Evolutionary conservation across 64 coral and sea anemone genomes (phyloP).

Genomic region (Stichodactyla helianthus): DNA sequence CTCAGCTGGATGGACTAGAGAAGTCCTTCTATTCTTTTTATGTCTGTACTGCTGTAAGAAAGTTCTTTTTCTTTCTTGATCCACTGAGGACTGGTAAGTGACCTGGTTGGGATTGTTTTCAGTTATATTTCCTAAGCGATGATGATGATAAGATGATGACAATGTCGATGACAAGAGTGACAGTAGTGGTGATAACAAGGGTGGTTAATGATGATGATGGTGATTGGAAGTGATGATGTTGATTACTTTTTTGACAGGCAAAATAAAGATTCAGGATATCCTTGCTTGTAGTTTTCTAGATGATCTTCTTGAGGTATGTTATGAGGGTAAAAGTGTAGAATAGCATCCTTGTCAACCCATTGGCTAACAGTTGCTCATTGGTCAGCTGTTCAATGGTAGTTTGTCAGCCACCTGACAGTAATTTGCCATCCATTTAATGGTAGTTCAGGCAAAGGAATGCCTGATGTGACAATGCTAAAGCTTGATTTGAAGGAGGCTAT

Average conservation of each 20-base stretch:
- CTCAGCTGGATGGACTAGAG: slow-evolving; percentile 91
- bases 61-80: slow-evolving; percentile 99
- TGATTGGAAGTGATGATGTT: neutral
- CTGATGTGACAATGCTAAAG: too few relatives aligned
- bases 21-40: slow-evolving; percentile 99
- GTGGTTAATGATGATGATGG: neutral
- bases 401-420: too few relatives aligned
- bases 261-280: slow-evolving; percentile 99
- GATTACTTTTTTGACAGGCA: slow-evolving; percentile 36
- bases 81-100: slow-evolving; percentile 91
- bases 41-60: slow-evolving; percentile 96
- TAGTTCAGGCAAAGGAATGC: too few relatives aligned
- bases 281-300: slow-evolving; percentile 96
- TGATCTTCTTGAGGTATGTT: slow-evolving; percentile 89
- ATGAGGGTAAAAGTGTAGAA: neutral
- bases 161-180: neutral
- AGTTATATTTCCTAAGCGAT: neutral
- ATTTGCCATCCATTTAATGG: too few relatives aligned
- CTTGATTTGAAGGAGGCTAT: too few relatives aligned
- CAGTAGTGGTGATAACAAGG: neutral
- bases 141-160: neutral
- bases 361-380: too few relatives aligned
- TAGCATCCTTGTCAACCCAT: too few relatives aligned
- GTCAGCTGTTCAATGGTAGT: too few relatives aligned
- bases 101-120: neutral